Percentiles rank a stretch among this genome's conserved stretches.
phyloP scores from a whole-genome alignment of 2,797 vertebrate genomes.

The Amazona finschi region DNA sequence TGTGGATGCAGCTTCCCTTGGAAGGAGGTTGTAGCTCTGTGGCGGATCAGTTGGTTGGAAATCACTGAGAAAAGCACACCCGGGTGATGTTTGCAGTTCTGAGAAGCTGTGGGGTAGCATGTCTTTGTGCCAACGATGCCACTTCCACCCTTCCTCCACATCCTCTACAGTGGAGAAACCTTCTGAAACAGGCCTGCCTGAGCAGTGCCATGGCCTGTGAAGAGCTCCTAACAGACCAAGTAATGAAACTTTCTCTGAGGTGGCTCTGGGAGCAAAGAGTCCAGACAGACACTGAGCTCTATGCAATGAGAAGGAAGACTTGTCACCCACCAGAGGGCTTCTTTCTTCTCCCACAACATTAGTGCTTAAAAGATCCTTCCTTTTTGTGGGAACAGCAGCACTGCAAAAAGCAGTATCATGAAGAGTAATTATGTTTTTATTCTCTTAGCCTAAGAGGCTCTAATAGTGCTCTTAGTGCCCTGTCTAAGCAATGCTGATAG shows the following conservation, averaged over 20 bases:
- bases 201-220: neutral
- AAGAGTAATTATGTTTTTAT: slow-evolving; percentile 7
- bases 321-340: neutral
- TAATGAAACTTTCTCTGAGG: neutral
- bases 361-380: neutral
- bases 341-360: neutral
- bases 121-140: neutral
- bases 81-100: neutral
- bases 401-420: neutral
- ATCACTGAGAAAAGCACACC: neutral
- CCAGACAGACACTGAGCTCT: rapidly evolving
- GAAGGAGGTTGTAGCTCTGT: neutral
- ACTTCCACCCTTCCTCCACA: neutral
- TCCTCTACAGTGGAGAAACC: neutral
- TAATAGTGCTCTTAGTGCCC: slow-evolving; percentile 11
- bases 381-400: neutral
- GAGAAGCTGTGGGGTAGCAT: neutral
- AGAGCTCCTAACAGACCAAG: neutral
- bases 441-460: slow-evolving; percentile 32
- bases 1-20: neutral
- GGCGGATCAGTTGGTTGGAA: neutral
- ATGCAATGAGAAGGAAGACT: neutral
- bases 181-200: neutral
- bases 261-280: neutral
- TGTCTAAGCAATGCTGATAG: slow-evolving; percentile 12